A percentile compares a stretch with the other conserved stretches of the same genome.
phyloP scores from a whole-genome alignment of 2,797 vertebrate genomes.

The Micropoecilia bifurca region DNA sequence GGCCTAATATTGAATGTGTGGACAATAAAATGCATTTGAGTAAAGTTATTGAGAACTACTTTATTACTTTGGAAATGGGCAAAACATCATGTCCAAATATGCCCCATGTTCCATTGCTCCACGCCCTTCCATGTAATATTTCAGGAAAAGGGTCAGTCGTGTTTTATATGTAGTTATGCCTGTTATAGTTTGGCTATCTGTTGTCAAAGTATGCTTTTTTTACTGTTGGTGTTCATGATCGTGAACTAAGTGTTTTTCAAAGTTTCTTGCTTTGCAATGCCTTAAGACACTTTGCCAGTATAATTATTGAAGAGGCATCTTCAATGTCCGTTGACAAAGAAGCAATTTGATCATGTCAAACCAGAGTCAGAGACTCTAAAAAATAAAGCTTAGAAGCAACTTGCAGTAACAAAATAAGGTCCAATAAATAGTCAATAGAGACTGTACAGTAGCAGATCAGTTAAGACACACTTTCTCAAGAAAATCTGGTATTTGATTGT shows the following conservation, averaged over 20 bases:
- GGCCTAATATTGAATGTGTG: slow-evolving; percentile 23
- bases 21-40: slow-evolving; percentile 19
- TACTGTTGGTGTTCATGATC: slow-evolving; percentile 49
- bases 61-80: slow-evolving; percentile 21
- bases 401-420: neutral
- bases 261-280: slow-evolving; percentile 25
- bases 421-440: neutral
- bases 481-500: neutral
- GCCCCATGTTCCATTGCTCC: slow-evolving; percentile 30
- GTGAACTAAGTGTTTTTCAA: slow-evolving; percentile 47
- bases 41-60: slow-evolving; percentile 31
- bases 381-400: neutral
- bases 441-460: neutral
- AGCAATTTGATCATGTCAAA: slow-evolving; percentile 37
- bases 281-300: slow-evolving; percentile 49
- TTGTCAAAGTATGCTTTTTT: slow-evolving; percentile 52
- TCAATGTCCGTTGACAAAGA: slow-evolving; percentile 33
- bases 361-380: slow-evolving; percentile 61
- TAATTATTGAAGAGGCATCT: slow-evolving; percentile 33
- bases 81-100: slow-evolving; percentile 33
- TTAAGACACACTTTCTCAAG: neutral
- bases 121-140: slow-evolving; percentile 19
- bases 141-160: slow-evolving; percentile 5
- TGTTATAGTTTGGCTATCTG: slow-evolving; percentile 32
- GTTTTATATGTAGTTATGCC: slow-evolving; percentile 28